These are phyloP conservation scores for Melanerpes formicivorus DNA, from an alignment of 2,113 vertebrate genomes.

Conservation along the genomic window DNA sequence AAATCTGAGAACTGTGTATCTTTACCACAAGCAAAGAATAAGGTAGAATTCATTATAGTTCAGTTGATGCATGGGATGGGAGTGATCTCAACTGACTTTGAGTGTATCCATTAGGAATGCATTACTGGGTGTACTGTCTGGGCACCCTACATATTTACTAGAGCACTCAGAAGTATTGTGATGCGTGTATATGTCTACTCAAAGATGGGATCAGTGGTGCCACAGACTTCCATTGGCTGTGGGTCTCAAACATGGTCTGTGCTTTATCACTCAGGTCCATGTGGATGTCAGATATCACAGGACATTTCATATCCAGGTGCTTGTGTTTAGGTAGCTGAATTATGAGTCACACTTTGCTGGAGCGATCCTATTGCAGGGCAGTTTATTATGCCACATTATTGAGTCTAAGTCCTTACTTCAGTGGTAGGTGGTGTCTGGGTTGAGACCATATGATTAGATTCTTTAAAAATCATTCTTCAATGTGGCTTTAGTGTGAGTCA, in stretches of 20 bases:
- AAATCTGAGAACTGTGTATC: no score
- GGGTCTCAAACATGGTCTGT: background rate
- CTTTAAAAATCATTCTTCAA: background rate
- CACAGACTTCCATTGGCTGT: background rate
- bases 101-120: background rate
- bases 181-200: background rate
- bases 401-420: background rate
- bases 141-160: background rate
- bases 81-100: background rate
- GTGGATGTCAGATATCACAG: background rate
- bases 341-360: background rate
- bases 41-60: background rate
- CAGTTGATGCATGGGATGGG: background rate
- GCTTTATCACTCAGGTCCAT: rapidly evolving
- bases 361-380: background rate
- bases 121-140: background rate
- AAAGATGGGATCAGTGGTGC: background rate
- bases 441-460: background rate
- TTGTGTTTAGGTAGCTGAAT: background rate
- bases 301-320: background rate
- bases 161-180: background rate
- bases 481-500: background rate
- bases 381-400: background rate
- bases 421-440: background rate
- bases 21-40: background rate